Evolutionary conservation across 1,140 invertebrate species (phyloP).

Genomic region (Zaprionus ghesquierei): DNA sequence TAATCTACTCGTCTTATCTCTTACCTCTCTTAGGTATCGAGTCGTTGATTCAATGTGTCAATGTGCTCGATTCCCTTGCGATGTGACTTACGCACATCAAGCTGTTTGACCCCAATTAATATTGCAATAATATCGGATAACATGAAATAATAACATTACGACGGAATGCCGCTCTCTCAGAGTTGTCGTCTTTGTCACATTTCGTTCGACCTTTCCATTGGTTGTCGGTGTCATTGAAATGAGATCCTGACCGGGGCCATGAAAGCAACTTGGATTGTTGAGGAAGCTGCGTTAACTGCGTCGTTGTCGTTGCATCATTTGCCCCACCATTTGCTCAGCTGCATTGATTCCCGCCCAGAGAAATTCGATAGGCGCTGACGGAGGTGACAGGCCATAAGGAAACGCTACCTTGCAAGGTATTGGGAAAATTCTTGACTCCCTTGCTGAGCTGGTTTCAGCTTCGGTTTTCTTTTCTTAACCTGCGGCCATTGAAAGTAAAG

Average conservation of each 20-base stretch:
- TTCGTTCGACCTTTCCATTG: neutral
- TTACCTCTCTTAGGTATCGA: neutral
- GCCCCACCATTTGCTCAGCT: conserved; percentile 9
- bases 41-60: neutral
- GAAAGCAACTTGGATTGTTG: neutral
- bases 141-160: neutral
- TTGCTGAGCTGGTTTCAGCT: neutral
- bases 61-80: neutral
- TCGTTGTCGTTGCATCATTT: neutral
- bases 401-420: neutral
- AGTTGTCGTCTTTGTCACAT: neutral
- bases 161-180: neutral
- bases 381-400: conserved; percentile 32
- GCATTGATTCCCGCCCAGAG: conserved; percentile 36
- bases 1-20: too few species aligned
- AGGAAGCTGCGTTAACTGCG: neutral
- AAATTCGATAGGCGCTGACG: conserved; percentile 43
- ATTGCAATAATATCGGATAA: neutral
- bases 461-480: neutral
- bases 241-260: neutral
- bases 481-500: neutral
- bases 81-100: too few species aligned
- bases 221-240: neutral
- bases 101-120: neutral
- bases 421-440: neutral